These are phyloP conservation scores for Phataginus tricuspis DNA, from an alignment of 2,797 vertebrate species.

Conservation along the genomic window DNA sequence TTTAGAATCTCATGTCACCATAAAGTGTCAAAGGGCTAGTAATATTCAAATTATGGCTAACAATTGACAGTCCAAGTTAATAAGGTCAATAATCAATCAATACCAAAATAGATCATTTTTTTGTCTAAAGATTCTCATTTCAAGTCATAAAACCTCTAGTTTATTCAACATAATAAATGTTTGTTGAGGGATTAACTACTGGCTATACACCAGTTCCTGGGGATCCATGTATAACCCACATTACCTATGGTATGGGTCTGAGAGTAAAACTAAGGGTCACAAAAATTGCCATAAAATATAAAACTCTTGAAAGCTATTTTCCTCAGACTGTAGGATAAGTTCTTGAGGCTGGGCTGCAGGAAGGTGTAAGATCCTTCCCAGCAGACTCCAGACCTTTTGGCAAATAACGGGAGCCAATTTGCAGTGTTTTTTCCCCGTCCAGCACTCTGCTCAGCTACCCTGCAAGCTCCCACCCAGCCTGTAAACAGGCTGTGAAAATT, in stretches of 20 bases:
- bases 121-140: neutral
- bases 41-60: neutral
- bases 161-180: neutral
- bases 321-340: neutral
- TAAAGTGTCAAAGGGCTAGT: neutral
- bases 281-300: neutral
- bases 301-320: neutral
- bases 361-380: neutral
- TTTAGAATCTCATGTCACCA: neutral
- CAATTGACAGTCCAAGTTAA: neutral
- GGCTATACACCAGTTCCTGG: neutral
- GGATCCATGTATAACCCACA: rapidly evolving
- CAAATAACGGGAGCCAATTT: neutral
- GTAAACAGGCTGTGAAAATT: neutral
- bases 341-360: neutral
- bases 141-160: neutral
- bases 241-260: rapidly evolving
- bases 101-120: neutral
- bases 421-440: rapidly evolving
- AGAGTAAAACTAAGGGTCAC: neutral
- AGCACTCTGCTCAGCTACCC: neutral
- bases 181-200: neutral
- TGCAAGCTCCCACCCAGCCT: rapidly evolving
- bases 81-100: neutral
- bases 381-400: neutral